A percentile compares a stretch with the other conserved stretches of the same genome.
Evolutionary conservation across 2,797 vertebrate genomes (phyloP).

Genomic region (Platalea minor): DNA sequence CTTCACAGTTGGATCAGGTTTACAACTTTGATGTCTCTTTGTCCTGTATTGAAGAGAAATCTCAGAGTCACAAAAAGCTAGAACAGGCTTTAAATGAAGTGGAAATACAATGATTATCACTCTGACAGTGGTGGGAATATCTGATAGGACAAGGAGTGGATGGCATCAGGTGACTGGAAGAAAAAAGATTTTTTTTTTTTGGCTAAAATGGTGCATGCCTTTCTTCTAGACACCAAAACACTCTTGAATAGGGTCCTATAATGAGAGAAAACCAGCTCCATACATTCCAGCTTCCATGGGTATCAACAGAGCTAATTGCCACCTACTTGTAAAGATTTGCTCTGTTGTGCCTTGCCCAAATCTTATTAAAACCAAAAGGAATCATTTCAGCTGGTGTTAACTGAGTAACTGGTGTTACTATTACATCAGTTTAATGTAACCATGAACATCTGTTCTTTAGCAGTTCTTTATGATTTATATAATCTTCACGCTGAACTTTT

Average conservation of each 20-base stretch:
- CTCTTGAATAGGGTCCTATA: background rate
- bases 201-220: background rate
- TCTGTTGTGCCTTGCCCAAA: background rate
- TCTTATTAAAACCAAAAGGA: background rate
- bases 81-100: background rate
- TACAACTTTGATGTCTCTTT: background rate
- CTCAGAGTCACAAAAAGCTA: background rate
- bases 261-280: background rate
- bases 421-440: background rate
- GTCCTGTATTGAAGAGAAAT: background rate
- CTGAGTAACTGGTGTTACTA: background rate
- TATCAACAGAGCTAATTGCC: background rate
- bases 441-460: background rate
- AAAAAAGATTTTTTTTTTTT: background rate
- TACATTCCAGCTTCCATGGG: background rate
- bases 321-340: background rate
- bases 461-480: background rate
- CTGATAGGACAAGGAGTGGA: background rate
- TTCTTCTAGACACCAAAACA: background rate
- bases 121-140: background rate
- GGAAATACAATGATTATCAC: background rate
- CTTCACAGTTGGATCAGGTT: background rate
- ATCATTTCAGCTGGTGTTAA: background rate
- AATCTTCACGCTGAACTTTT: background rate
- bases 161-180: background rate